Evolutionary conservation across 1,140 invertebrate genomes (phyloP).

Genomic region (Andrena cerasifolii): DNA sequence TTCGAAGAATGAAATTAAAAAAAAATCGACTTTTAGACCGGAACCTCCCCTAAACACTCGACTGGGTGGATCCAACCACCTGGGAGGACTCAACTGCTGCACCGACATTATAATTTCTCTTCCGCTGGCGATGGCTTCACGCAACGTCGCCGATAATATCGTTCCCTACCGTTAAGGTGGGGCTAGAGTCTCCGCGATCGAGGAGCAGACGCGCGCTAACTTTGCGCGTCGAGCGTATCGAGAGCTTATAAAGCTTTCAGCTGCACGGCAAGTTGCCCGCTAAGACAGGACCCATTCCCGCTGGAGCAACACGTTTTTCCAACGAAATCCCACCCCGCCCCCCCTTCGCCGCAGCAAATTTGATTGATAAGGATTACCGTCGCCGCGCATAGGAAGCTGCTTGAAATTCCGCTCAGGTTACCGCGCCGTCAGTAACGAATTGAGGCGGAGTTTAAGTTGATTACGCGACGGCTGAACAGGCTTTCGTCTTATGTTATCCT

Average conservation of each 20-base stretch:
- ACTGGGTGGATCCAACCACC: too few species aligned
- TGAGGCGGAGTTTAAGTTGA: neutral
- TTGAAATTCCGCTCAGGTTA: neutral
- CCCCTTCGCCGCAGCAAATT: neutral
- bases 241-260: constrained; percentile 19
- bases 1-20: too few species aligned
- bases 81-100: too few species aligned
- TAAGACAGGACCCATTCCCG: constrained; percentile 10
- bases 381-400: too few species aligned
- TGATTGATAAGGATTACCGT: constrained; percentile 35
- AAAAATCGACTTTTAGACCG: too few species aligned
- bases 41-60: too few species aligned
- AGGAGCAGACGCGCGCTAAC: too few species aligned
- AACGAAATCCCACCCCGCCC: constrained; percentile 1
- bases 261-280: neutral
- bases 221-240: constrained; percentile 8
- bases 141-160: too few species aligned
- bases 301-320: neutral
- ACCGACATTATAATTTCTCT: too few species aligned
- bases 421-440: neutral
- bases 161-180: too few species aligned
- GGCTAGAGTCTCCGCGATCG: too few species aligned
- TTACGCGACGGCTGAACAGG: neutral
- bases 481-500: neutral
- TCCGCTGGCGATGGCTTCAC: too few species aligned